A percentile compares a stretch with the other conserved stretches of the same genome.
These are phyloP conservation scores for Laterallus jamaicensis DNA, from an alignment of 2,113 vertebrate genomes.

Conservation along the genomic window DNA sequence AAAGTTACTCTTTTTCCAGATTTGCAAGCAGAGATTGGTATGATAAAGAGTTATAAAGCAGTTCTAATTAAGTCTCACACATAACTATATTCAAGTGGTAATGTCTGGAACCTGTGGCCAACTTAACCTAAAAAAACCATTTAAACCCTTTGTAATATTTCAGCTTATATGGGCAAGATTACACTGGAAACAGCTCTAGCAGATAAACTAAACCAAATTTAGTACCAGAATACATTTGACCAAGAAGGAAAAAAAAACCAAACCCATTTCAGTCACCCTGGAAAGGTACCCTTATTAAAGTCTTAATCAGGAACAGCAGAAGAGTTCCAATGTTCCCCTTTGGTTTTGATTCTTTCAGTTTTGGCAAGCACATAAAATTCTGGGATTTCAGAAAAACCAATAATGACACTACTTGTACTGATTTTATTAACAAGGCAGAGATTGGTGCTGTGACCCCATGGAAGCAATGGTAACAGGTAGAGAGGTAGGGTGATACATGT, in stretches of 20 bases:
- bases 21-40: conserved; percentile 50
- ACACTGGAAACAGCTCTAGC: not conserved
- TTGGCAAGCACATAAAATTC: not conserved
- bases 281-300: not conserved
- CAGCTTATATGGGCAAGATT: not conserved
- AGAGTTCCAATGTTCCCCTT: not conserved
- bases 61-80: conserved; percentile 45
- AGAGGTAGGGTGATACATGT: not conserved
- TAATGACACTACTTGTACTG: not conserved
- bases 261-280: not conserved
- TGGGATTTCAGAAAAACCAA: not conserved
- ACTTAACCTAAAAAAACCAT: not conserved
- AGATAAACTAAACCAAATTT: not conserved
- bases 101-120: not conserved
- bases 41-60: conserved; percentile 7
- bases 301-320: not conserved
- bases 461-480: not conserved
- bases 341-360: not conserved
- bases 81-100: not conserved
- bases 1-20: not conserved
- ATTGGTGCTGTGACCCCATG: not conserved
- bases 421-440: not conserved
- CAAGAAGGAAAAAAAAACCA: not conserved
- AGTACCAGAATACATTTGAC: not conserved
- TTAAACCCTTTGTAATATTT: not conserved